Base-by-base conservation (phyloP, 1,140 invertebrate species). In the Brachionus rotundiformis region DNA sequence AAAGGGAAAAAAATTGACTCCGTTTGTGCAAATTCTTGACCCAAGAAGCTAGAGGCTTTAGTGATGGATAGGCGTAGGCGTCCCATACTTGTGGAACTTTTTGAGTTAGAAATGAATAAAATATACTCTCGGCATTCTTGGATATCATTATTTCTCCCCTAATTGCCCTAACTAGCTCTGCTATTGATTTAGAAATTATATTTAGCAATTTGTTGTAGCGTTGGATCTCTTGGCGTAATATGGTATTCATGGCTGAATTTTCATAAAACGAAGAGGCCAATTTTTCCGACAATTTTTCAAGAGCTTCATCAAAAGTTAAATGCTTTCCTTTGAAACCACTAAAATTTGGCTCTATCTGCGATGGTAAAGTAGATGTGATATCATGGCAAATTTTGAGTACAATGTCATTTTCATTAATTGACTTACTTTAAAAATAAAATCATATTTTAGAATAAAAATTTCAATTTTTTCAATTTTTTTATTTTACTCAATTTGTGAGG, bases 101-200 rank as follows among this genome's bases (percentile, higher is more conserved):
- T 87, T 94, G 94, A 81, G 91, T 91, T 0, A 93, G 86, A 68
- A 95, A 90, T 0, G 93, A 89, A 71, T 89, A 90, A 84, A 93
- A 94, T 2, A 94, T 91, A 84, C 91, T 91, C 87, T 95, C 94
- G 81, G 94, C 89, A 44, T 90, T 90, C 83, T 94, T 93, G 2
- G 93, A 94, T 93, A 95, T 94, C 1, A 94, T 92, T 23, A 94
- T 91, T 47, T 94, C 90, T 47, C 94, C 94, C 88, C 89, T 89
- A 27, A 95, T 93, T 5, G 93, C 94, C 86, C 92, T 92, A 84
- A 92, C 90, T 25, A 95, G 86, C 83, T 92, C 91, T 36, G 88
- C 88, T 83, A 94, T 89, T 1, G 92, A 93, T 3, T 85, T 86
- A 84, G 93, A 92, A 79, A 95, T 87, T 5, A 92, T 87, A 49